Base-by-base conservation (phyloP, 1,140 invertebrate genomes). In the Reticulitermes speratus region DNA sequence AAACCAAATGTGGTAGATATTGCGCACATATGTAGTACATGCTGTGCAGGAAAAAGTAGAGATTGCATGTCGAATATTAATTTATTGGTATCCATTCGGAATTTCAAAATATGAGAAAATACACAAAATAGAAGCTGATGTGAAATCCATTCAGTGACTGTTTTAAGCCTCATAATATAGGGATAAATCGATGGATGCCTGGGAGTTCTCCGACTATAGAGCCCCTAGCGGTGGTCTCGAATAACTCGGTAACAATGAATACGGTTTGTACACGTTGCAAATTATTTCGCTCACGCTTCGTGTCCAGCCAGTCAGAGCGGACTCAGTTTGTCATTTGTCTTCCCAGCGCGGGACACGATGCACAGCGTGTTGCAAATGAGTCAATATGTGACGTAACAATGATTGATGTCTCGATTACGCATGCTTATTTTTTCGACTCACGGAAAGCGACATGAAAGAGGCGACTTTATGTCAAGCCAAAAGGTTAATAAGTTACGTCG, bases 331-430 rank as follows among this genome's bases (percentile, higher is more conserved):
- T 69, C 65, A 69, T 69, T 69, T 69, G 65, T 69, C 65, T 69
- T 69, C 23, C 7, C 65, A 12, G 65, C 65, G 65, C 65, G 65
- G 65, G 23, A 69, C 65, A n/a, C 65, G 65, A 69, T 65, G 59
- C 59, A 65, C 59, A 25, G 8, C 59, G 19, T 65, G 65, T 69
- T 69, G 65, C 65, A 69, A 69, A n/a, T 69, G 65, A 69, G 65
- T 69, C 65, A 69, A 69, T 69, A n/a, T 69, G 65, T 69, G 65
- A 69, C 65, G 65, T 69, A 69, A 69, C 65, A 69, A 69, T 69
- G 65, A 69, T 69, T 69, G 65, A 69, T 69, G 65, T 12, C 65
- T 69, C 65, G 65, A 69, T 69, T 69, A 69, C 65, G 65, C n/a
- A 69, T 69, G 65, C 65, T n/a, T 7, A n/a, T n/a, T 69, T 69